A percentile compares a stretch with the other conserved stretches of the same genome.
phyloP scores from a whole-genome alignment of 2,797 vertebrate genomes.

The Oreortyx pictus region DNA sequence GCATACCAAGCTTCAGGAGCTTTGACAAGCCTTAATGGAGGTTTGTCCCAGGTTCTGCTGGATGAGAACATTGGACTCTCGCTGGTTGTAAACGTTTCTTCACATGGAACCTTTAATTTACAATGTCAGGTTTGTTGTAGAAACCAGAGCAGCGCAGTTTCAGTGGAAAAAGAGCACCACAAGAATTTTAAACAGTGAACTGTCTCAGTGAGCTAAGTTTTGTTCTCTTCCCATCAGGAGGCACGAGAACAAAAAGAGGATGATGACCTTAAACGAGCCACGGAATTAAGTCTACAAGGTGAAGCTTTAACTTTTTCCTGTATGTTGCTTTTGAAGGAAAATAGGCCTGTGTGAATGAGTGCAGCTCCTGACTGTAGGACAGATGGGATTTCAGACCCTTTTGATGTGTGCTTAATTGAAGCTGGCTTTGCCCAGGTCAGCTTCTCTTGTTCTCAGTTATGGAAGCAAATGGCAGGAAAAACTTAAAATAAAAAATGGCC shows the following conservation, averaged over 20 bases:
- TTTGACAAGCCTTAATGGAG: slow-evolving; percentile 68
- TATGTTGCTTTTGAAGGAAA: slow-evolving; percentile 31
- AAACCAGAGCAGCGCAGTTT: slow-evolving; percentile 60
- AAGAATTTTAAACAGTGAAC: slow-evolving; percentile 68
- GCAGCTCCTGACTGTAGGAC: slow-evolving; percentile 1
- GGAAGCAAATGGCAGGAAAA: slow-evolving; percentile 41
- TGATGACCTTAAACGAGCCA: slow-evolving; percentile 97
- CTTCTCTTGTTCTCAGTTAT: background rate
- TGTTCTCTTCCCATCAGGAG: slow-evolving; percentile 84
- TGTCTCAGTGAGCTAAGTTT: slow-evolving; percentile 71
- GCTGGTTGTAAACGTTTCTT: slow-evolving; percentile 64
- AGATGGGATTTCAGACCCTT: slow-evolving; percentile 22
- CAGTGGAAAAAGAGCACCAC: slow-evolving; percentile 46
- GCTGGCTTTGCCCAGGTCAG: slow-evolving; percentile 10
- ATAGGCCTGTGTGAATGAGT: background rate
- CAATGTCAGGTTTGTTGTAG: slow-evolving; percentile 73
- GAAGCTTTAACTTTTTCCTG: slow-evolving; percentile 54
- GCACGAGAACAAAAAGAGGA: slow-evolving; percentile 97
- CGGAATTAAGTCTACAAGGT: slow-evolving; percentile 99
- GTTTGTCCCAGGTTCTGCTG: slow-evolving; percentile 64
- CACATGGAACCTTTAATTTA: slow-evolving; percentile 65
- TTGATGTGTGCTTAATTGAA: background rate
- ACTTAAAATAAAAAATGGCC: background rate
- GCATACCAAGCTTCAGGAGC: slow-evolving; percentile 67
- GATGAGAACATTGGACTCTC: slow-evolving; percentile 31